Base-by-base conservation (phyloP, 2,797 vertebrate genomes). In the Pelochelys cantorii region DNA sequence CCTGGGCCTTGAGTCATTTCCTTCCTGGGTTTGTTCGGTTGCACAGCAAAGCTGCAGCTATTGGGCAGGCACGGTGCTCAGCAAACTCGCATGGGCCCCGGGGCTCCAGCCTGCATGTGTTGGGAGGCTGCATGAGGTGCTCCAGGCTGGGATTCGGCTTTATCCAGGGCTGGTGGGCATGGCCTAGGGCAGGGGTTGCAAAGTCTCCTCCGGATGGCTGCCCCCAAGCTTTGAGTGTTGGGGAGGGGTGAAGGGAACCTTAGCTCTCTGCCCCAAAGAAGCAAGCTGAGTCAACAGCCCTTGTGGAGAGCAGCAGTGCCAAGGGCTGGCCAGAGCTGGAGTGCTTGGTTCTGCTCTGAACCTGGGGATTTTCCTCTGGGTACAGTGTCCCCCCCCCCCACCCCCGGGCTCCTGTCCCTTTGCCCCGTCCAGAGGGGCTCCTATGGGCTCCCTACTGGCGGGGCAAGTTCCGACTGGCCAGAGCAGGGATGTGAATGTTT, bases 11-110 rank as follows among this genome's bases (percentile, higher is more conserved):
- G 97, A 96, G 94, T 96, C 96, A 96, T 93, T 97, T 97, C 97
- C 97, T 97, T 97, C 97, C 97, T 96, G 97, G 93, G 87, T 97
- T 96, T 96, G 96, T 97, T 95, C 93, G 94, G 80, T 95, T 57
- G 2, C 91, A 93, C 37, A 27, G 95, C 95, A 94, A 92, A 96
- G 96, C 96, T 96, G 92, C 95, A 92, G 93, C 23, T 77, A 83
- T 3, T 0, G 92, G 95, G 92, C 93, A 93, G 84, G 93, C 87
- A 94, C 42, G 42, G 42, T 42, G 42, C 42, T 42, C 42, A 42
- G 65, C n/a, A 34, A 71, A 71, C 65, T 62, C 27, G n/a, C 65
- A 71, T 5, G 10, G 0, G 0, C 90, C 80, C 68, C 87, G 77
- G 82, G 53, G 65, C 65, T 71, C n/a, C 65, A 11, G 31, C 17